phyloP scores from a whole-genome alignment of 2,797 vertebrate species.

The Sebastes taczanowskii region DNA sequence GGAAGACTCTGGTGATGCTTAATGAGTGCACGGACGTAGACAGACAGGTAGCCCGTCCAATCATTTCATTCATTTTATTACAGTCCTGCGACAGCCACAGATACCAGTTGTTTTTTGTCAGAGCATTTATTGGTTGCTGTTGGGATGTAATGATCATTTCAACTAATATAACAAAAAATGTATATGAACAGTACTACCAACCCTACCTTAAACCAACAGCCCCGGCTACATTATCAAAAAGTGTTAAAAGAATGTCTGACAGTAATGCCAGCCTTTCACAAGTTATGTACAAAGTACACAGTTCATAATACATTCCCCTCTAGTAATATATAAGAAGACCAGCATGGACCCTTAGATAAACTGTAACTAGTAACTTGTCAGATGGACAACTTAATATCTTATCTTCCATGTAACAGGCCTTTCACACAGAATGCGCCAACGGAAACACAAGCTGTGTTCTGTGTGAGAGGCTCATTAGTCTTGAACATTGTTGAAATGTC shows the following conservation, averaged over 20 bases:
- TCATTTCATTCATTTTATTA: no score
- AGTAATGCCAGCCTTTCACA: not conserved
- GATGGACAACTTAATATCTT: not conserved
- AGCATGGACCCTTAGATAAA: not conserved
- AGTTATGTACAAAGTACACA: not conserved
- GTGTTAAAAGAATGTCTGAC: not conserved
- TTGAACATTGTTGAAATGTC: not conserved
- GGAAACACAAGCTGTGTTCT: no score
- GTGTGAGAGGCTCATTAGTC: not conserved
- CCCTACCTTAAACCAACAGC: not conserved
- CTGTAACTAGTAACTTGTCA: not conserved
- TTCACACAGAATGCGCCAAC: no score
- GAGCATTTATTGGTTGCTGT: no score
- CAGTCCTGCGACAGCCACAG: no score
- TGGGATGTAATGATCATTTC: no score
- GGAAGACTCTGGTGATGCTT: no score
- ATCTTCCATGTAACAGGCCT: not conserved
- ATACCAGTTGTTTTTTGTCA: no score
- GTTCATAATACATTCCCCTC: not conserved
- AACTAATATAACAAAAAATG: no score
- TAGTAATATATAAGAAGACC: not conserved
- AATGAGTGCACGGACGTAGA: no score
- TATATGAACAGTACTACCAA: no score
- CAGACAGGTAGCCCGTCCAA: no score
- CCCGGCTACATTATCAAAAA: not conserved